phyloP scores from a whole-genome alignment of 2,797 vertebrate genomes.

The Botia kubotai region DNA sequence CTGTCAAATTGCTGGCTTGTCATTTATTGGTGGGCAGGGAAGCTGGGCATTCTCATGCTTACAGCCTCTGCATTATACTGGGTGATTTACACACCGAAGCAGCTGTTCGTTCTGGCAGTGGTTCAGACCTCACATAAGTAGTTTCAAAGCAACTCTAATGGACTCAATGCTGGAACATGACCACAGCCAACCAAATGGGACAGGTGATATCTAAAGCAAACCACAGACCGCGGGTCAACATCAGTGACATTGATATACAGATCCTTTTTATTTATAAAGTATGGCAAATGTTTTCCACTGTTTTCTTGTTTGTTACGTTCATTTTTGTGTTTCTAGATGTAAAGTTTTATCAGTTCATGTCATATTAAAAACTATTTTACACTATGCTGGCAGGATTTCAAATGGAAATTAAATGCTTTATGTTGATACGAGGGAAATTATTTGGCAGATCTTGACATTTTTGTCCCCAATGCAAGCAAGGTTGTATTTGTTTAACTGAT shows the following conservation, averaged over 20 bases:
- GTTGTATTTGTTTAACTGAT: constrained; percentile 33
- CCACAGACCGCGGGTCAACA: constrained; percentile 16
- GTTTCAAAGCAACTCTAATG: constrained; percentile 54
- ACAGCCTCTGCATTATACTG: constrained; percentile 56
- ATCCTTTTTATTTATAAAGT: background rate
- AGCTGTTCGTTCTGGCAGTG: constrained; percentile 63
- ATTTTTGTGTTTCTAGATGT: background rate
- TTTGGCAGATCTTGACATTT: constrained; percentile 12
- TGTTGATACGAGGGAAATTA: background rate
- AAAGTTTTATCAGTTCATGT: background rate
- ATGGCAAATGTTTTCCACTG: too few relatives aligned
- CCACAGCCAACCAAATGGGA: constrained; percentile 27
- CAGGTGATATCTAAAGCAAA: constrained; percentile 25
- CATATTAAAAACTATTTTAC: background rate
- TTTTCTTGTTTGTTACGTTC: background rate
- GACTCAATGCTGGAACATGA: constrained; percentile 47
- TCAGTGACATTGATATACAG: background rate
- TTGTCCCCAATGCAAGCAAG: constrained; percentile 32
- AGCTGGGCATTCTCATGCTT: constrained; percentile 61
- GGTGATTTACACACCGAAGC: constrained; percentile 70
- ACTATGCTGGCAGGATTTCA: constrained; percentile 25
- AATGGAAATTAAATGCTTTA: constrained; percentile 26
- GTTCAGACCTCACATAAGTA: constrained; percentile 50
- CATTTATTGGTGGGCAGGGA: constrained; percentile 61
- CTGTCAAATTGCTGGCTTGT: constrained; percentile 47